Percentiles rank a stretch among this genome's conserved stretches.
These are phyloP conservation scores for Chaetodon trifascialis DNA, from an alignment of 2,113 vertebrate genomes.

Conservation along the genomic window DNA sequence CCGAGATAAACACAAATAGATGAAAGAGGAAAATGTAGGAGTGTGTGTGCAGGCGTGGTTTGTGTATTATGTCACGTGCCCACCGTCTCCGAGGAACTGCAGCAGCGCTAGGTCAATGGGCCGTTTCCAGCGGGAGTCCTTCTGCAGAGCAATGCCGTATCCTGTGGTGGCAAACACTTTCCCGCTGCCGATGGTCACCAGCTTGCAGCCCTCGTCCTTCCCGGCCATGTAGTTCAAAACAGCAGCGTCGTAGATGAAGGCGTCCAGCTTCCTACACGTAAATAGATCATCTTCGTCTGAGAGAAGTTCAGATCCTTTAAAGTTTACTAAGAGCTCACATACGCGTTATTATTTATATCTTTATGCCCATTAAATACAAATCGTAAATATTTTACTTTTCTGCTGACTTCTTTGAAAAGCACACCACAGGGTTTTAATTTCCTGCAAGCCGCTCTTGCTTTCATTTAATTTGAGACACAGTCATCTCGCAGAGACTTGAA, in stretches of 20 bases:
- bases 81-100: constrained; percentile 97
- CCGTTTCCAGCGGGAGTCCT: constrained; percentile 95
- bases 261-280: constrained; percentile 91
- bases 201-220: constrained; percentile 97
- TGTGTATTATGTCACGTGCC: constrained; percentile 3
- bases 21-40: not conserved
- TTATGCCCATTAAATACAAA: constrained; percentile 1
- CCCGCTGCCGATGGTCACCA: constrained; percentile 97
- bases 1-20: constrained; percentile 15
- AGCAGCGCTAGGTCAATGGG: constrained; percentile 95
- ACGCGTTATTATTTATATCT: not conserved
- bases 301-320: not conserved
- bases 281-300: not conserved
- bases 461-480: not conserved
- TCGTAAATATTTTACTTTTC: not conserved
- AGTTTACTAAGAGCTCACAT: not conserved
- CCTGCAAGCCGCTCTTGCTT: not conserved
- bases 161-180: constrained; percentile 98
- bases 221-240: constrained; percentile 99
- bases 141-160: constrained; percentile 97
- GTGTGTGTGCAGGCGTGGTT: not conserved
- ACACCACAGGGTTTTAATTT: not conserved
- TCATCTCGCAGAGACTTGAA: not conserved
- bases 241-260: constrained; percentile 97
- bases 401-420: not conserved